These are phyloP conservation scores for Pseudorhombus dupliciocellatus DNA, from an alignment of 2,113 vertebrate genomes.

Conservation along the genomic window DNA sequence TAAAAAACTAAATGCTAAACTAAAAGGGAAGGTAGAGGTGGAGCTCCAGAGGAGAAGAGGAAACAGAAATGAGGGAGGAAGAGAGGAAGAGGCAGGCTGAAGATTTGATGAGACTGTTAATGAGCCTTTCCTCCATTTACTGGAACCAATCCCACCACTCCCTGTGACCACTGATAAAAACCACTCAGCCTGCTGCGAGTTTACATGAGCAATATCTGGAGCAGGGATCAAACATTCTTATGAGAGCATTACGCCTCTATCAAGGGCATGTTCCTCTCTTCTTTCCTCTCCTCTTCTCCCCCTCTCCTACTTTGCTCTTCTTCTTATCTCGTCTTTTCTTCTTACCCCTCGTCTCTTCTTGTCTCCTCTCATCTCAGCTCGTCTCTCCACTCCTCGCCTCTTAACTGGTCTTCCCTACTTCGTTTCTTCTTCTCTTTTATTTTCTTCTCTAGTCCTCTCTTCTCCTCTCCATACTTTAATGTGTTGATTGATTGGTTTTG, in stretches of 20 bases:
- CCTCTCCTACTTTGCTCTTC: too few species aligned
- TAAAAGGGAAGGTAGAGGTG: constrained; percentile 17
- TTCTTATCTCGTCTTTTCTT: too few species aligned
- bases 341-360: constrained; percentile 1
- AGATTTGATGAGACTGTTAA: constrained; percentile 62
- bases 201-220: constrained; percentile 50
- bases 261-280: background rate
- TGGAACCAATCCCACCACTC: constrained; percentile 61
- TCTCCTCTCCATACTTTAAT: too few species aligned
- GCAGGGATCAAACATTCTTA: constrained; percentile 45
- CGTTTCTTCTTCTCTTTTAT: background rate
- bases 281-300: background rate
- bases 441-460: too few species aligned
- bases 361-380: too few species aligned
- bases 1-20: constrained; percentile 24
- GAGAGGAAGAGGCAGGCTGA: constrained; percentile 39
- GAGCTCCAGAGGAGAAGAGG: constrained; percentile 11
- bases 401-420: background rate
- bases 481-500: too few species aligned
- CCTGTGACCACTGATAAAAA: constrained; percentile 62
- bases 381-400: background rate
- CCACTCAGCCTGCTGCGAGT: constrained; percentile 47
- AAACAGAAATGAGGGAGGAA: constrained; percentile 16
- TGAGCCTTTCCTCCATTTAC: constrained; percentile 61
- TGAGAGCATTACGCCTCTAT: constrained; percentile 31